Percentiles rank a stretch among this genome's conserved stretches.
Evolutionary conservation across 2,113 vertebrate species (phyloP).

Genomic region (Struthidea cinerea): DNA sequence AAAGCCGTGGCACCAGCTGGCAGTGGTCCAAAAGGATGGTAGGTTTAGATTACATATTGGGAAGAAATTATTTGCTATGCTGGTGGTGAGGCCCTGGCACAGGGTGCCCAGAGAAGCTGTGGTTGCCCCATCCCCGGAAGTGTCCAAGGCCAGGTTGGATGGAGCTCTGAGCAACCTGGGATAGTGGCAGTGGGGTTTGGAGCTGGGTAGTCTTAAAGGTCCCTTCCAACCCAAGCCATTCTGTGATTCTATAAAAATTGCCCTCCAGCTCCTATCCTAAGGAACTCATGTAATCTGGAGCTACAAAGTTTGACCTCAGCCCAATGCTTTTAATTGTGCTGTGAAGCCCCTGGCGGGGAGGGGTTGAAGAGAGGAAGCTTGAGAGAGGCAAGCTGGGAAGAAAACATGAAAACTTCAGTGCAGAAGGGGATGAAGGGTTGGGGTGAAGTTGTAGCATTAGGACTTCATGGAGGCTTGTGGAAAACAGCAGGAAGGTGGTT

Average conservation of each 20-base stretch:
- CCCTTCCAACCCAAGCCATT: not conserved
- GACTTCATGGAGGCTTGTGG: not conserved
- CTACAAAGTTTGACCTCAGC: not conserved
- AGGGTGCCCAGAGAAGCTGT: not conserved
- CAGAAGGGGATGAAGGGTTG: not conserved
- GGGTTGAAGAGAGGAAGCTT: not conserved
- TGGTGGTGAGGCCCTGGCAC: not conserved
- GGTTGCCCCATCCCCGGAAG: not conserved
- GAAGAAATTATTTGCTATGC: not conserved
- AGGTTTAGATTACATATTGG: not conserved
- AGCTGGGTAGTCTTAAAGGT: not conserved
- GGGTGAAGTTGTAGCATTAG: not conserved
- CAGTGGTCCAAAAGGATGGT: not conserved
- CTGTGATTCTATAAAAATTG: not conserved
- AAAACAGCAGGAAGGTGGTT: not conserved
- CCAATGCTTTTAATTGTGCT: not conserved
- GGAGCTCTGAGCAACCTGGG: not conserved
- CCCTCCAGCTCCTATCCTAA: not conserved
- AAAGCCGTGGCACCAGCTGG: not conserved
- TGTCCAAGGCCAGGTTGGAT: not conserved
- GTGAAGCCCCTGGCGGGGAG: not conserved
- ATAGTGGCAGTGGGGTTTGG: too few relatives aligned
- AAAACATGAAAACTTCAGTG: not conserved
- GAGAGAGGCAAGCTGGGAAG: not conserved
- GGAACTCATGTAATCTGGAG: not conserved